Conservation (phyloP, 1,140 invertebrate genomes). For the Rhopalosiphum padi region DNA sequence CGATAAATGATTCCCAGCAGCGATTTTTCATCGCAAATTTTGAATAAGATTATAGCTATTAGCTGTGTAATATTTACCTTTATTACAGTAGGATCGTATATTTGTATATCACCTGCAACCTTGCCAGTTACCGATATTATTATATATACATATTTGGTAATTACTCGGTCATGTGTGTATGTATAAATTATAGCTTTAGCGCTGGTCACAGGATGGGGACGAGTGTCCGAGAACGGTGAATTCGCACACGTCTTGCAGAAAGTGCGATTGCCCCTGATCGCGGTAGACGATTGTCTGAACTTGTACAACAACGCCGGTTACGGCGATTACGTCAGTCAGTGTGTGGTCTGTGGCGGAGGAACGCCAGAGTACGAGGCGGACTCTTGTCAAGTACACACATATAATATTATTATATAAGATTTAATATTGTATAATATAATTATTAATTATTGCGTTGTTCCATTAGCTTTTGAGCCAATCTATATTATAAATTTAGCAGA, state of each 20-base stretch:
- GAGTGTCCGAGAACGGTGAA: conserved; percentile 61
- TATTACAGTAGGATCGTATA: no score
- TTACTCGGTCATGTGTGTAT: neutral
- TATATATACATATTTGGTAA: no score
- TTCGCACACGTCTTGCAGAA: conserved; percentile 59
- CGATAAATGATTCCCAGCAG: neutral
- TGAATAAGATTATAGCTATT: no score
- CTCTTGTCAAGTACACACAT: conserved; percentile 65
- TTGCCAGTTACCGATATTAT: no score
- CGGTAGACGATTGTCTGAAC: conserved; percentile 59
- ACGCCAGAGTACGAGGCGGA: conserved; percentile 64
- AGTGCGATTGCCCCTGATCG: conserved; percentile 61
- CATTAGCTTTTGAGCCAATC: neutral
- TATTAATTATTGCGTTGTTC: neutral
- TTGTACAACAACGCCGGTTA: conserved; percentile 59
- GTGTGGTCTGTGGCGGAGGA: conserved; percentile 65
- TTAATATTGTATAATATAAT: neutral
- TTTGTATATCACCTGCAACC: no score
- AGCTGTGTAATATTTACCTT: no score
- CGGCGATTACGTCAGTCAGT: conserved; percentile 60
- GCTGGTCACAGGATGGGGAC: conserved; percentile 66
- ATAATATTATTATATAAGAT: neutral
- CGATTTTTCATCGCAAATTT: no score
- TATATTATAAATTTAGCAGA: neutral
- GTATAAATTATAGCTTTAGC: conserved; percentile 59